A percentile compares a stretch with the other conserved stretches of the same genome.
Conservation (phyloP, 1,140 invertebrate species). For the Drosophila pandora region DNA sequence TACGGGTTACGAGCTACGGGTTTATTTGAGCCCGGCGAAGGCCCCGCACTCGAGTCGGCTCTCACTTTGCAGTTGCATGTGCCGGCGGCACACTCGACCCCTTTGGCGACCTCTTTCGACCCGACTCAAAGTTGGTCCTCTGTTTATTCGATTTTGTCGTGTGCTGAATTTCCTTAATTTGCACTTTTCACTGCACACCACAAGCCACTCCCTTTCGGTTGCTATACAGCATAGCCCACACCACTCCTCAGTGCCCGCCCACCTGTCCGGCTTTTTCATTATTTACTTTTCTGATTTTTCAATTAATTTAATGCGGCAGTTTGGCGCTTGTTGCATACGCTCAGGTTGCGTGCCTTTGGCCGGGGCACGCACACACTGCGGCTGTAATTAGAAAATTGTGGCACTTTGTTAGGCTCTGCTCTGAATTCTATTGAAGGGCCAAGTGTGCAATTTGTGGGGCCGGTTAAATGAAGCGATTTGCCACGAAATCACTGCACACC, state of each 20-base stretch:
- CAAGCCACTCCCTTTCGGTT: no score
- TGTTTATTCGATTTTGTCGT: slow-evolving; percentile 81
- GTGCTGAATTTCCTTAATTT: slow-evolving; percentile 77
- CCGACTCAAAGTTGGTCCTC: slow-evolving; percentile 20
- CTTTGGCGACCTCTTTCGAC: slow-evolving; percentile 8
- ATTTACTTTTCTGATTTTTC: slow-evolving; percentile 78
- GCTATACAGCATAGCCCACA: neutral
- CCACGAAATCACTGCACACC: slow-evolving; percentile 4
- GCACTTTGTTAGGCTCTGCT: slow-evolving; percentile 66
- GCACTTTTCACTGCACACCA: slow-evolving; percentile 44
- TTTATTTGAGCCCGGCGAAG: neutral
- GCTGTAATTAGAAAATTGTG: slow-evolving; percentile 79
- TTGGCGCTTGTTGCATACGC: slow-evolving; percentile 68
- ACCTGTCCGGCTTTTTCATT: slow-evolving; percentile 23
- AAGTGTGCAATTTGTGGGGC: slow-evolving; percentile 63
- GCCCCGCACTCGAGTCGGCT: slow-evolving; percentile 20
- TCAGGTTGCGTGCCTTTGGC: slow-evolving; percentile 52
- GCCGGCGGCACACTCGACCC: slow-evolving; percentile 1
- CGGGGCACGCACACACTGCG: slow-evolving; percentile 36
- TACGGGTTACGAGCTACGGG: neutral
- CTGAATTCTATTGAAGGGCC: slow-evolving; percentile 37
- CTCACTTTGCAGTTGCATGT: slow-evolving; percentile 73
- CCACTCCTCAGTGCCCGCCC: slow-evolving; percentile 12
- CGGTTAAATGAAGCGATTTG: slow-evolving; percentile 71
- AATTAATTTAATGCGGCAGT: slow-evolving; percentile 81